Evolutionary conservation across 2,888 invertebrate species (phyloP).

Genomic region (Drosophila melanocephala): DNA sequence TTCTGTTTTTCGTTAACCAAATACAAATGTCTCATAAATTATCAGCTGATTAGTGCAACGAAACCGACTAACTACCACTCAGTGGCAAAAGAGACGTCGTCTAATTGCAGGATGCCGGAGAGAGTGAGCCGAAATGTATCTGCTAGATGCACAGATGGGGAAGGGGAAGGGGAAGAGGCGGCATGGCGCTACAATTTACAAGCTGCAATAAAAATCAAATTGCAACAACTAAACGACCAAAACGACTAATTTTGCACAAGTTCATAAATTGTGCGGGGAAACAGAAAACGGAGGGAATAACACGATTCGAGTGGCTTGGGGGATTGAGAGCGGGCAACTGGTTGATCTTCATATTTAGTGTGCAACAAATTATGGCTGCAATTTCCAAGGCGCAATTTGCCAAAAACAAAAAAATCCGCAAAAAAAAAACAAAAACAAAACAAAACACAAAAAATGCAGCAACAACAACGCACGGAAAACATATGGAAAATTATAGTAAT

Average conservation of each 20-base stretch:
- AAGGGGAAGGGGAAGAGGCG: no score
- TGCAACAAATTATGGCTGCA: constrained; percentile 76
- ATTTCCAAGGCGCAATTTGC: constrained; percentile 79
- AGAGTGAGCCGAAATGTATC: constrained; percentile 50
- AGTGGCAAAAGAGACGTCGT: constrained; percentile 23
- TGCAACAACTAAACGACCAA: constrained; percentile 79
- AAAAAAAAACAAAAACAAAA: constrained; percentile 32
- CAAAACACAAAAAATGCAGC: constrained; percentile 57
- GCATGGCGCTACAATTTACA: constrained; percentile 50
- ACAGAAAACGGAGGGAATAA: constrained; percentile 20
- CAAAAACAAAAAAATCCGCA: constrained; percentile 48
- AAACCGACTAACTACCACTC: constrained; percentile 35
- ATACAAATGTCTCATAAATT: constrained; percentile 70
- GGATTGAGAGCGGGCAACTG: constrained; percentile 24
- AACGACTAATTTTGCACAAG: constrained; percentile 80
- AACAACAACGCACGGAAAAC: constrained; percentile 59
- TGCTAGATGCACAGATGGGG: constrained; percentile 51
- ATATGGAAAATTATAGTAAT: constrained; percentile 81
- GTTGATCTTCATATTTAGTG: constrained; percentile 79
- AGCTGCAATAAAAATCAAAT: constrained; percentile 77
- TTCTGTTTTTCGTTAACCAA: constrained; percentile 44
- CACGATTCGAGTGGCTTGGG: background rate
- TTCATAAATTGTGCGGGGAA: constrained; percentile 67
- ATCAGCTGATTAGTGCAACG: constrained; percentile 77
- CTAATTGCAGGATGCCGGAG: constrained; percentile 54